A percentile compares a stretch with the other conserved stretches of the same genome.
Conservation (phyloP, 2,113 vertebrate genomes). For the Enhydra lutris region DNA sequence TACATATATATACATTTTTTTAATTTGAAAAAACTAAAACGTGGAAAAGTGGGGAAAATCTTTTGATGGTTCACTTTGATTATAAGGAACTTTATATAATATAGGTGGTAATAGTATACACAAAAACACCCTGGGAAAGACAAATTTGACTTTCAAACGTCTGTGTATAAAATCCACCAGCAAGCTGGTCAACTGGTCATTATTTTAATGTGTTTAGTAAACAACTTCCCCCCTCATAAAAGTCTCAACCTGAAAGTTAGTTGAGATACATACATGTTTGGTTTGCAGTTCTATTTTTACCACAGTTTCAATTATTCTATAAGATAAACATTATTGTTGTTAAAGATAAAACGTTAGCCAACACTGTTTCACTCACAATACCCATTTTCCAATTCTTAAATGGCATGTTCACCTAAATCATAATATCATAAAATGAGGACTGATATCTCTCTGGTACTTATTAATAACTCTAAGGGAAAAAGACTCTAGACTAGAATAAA, state of each 20-base stretch:
- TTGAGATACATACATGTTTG: background rate
- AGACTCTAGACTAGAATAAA: background rate
- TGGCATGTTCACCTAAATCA: background rate
- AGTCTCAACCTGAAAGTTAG: background rate
- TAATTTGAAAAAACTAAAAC: background rate
- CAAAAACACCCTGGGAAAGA: background rate
- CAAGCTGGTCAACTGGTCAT: background rate
- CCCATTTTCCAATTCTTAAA: background rate
- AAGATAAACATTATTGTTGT: background rate
- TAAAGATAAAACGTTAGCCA: background rate
- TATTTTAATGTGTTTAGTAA: background rate
- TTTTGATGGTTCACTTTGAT: background rate
- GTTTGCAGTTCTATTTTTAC: background rate
- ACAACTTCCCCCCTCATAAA: background rate
- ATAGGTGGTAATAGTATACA: background rate
- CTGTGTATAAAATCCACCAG: constrained; percentile 22
- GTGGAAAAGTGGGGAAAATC: background rate
- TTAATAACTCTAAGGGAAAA: background rate
- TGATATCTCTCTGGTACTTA: background rate
- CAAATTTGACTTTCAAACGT: background rate
- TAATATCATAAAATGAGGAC: background rate
- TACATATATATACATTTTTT: background rate
- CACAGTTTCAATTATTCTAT: background rate
- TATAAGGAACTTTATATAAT: background rate
- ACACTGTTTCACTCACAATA: background rate